Base-by-base conservation (phyloP, 2,888 invertebrate genomes). In the Hyalella azteca region DNA sequence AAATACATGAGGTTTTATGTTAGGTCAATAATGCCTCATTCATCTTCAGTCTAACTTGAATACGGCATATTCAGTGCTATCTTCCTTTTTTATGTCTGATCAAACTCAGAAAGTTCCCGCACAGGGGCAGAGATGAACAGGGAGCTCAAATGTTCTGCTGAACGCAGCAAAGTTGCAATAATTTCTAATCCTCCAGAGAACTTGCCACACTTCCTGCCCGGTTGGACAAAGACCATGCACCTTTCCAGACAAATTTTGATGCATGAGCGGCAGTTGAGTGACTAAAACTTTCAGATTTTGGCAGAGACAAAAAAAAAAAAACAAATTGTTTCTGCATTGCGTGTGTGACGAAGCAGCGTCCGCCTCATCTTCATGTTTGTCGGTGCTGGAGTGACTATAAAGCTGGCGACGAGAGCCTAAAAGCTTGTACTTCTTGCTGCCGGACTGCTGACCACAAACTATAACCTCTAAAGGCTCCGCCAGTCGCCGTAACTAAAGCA, bases 271-370 rank as follows among this genome's bases (percentile, higher is more conserved):
- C 66, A 22, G 66, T 66, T 66, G 66, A 36, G 32, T 36, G 66
- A 19, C 19, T 32, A 66, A 66, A 66, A 36, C 66, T 66, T 66
- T 66, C 36, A 66, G 66, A 66, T 36, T 66, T 36, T 66, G 66
- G 36, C 29, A 32, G 66, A 29, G 29, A 22, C 66, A 19, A 45
- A 45, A 45, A n/a, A n/a, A n/a, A n/a, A n/a, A n/a, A n/a, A n/a
- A n/a, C n/a, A 36, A 36, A 66, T 66, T 66, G 66, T 66, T 66
- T 66, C 19, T 32, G 66, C 36, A 36, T 32, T 32, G 66, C 66
- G 32, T 66, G 36, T 66, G 22, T 66, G 66, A 32, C 36, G 66
- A 36, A 36, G 36, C 66, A n/a, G 66, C 32, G 13, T 32, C 66
- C 36, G 29, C 36, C 36, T 66, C 36, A 66, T 66, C 66, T 32